Evolutionary conservation across 2,797 vertebrate genomes (phyloP).

Genomic region (Arctocebus calabarensis): DNA sequence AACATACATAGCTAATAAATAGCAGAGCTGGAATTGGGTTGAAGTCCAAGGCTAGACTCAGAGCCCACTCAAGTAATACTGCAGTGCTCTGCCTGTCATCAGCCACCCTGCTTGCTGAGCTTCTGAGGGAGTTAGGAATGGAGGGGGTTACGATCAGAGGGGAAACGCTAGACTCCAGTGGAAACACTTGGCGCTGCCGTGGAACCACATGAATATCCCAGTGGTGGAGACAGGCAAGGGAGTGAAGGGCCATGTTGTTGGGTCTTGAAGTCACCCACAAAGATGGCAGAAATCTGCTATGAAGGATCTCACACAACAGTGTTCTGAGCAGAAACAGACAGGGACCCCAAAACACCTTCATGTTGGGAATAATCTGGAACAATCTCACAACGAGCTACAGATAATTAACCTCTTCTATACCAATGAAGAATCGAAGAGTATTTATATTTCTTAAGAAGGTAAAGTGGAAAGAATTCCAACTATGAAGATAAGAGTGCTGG

Average conservation of each 20-base stretch:
- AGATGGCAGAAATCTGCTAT: background rate
- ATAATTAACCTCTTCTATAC: background rate
- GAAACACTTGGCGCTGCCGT: no score
- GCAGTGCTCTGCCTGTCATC: background rate
- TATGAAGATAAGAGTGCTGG: background rate
- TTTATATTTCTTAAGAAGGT: background rate
- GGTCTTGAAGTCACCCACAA: background rate
- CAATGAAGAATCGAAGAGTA: background rate
- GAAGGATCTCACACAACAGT: no score
- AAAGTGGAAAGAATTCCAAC: background rate
- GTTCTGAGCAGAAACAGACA: no score
- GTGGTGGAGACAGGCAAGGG: background rate
- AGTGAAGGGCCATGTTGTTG: background rate
- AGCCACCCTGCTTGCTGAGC: background rate
- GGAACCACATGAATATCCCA: background rate
- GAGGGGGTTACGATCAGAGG: background rate
- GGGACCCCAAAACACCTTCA: background rate
- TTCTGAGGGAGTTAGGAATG: background rate
- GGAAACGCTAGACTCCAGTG: accelerated
- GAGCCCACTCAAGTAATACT: background rate
- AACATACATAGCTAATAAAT: background rate
- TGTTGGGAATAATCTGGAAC: background rate
- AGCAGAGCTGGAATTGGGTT: background rate
- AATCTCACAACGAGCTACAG: background rate
- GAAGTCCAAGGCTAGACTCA: background rate